Conservation (phyloP, 2,113 vertebrate genomes). For the Cranoglanis bouderius region DNA sequence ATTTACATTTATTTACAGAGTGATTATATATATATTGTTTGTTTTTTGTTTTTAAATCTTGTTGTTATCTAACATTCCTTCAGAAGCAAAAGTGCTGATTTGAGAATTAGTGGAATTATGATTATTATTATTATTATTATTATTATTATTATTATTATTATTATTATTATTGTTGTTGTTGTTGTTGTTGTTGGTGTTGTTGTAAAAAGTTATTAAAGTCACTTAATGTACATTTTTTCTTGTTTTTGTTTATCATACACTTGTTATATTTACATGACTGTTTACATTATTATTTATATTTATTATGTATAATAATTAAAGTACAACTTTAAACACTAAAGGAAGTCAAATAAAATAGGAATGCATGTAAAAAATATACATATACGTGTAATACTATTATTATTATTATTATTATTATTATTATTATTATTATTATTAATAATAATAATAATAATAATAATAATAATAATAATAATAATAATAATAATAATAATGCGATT, state of each 20-base stretch:
- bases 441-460: too few species aligned
- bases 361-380: too few species aligned
- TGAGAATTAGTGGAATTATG: too few species aligned
- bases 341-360: too few species aligned
- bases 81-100: not conserved
- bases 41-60: not conserved
- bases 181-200: not conserved
- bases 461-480: too few species aligned
- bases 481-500: too few species aligned
- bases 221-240: not conserved
- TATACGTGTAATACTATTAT: too few species aligned
- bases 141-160: not conserved
- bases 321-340: not conserved
- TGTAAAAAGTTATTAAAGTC: not conserved
- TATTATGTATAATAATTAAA: not conserved
- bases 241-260: not conserved
- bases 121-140: constrained; percentile 2
- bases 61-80: not conserved
- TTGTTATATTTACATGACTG: not conserved
- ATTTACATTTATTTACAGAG: not conserved
- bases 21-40: not conserved
- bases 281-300: not conserved
- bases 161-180: not conserved
- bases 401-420: too few species aligned
- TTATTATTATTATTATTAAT: too few species aligned